phyloP scores from a whole-genome alignment of 2,113 vertebrate genomes.

The Carettochelys insculpta region DNA sequence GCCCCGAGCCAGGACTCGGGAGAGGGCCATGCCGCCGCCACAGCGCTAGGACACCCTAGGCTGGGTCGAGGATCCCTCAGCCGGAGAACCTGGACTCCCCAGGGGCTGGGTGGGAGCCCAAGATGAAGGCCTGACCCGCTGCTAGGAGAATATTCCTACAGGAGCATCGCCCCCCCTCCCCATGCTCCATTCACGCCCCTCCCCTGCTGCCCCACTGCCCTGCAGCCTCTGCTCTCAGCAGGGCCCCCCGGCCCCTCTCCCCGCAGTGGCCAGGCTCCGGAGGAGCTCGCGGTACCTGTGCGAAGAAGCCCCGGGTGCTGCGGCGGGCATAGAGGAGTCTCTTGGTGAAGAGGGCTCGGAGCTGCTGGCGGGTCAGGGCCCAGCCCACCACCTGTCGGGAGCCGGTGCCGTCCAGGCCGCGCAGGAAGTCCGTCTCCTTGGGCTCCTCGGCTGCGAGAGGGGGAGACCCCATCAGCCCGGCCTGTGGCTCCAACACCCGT shows the following conservation, averaged over 20 bases:
- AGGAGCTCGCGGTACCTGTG: conserved; percentile 76
- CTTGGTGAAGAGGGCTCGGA: conserved; percentile 87
- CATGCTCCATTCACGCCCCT: background rate
- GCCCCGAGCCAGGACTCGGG: background rate
- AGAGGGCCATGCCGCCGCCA: background rate
- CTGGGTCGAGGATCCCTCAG: background rate
- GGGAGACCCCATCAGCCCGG: too few relatives aligned
- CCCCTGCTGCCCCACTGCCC: background rate
- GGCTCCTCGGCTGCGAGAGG: conserved; percentile 57
- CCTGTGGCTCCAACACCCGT: fast-evolving
- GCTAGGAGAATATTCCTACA: background rate
- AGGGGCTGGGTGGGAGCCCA: background rate
- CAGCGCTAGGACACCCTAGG: background rate
- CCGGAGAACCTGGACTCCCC: background rate
- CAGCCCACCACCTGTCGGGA: conserved; percentile 69
- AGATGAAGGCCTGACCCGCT: background rate
- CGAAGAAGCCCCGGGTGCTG: conserved; percentile 84
- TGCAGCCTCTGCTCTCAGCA: fast-evolving
- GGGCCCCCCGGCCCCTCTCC: fast-evolving
- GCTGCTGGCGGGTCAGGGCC: conserved; percentile 82
- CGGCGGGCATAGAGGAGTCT: conserved; percentile 84
- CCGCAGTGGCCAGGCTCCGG: too few relatives aligned
- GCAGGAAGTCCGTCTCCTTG: conserved; percentile 79
- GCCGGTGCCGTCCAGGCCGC: background rate
- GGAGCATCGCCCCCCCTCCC: background rate